phyloP scores from a whole-genome alignment of 2,888 invertebrate species.

The Luffia ferchaultella region DNA sequence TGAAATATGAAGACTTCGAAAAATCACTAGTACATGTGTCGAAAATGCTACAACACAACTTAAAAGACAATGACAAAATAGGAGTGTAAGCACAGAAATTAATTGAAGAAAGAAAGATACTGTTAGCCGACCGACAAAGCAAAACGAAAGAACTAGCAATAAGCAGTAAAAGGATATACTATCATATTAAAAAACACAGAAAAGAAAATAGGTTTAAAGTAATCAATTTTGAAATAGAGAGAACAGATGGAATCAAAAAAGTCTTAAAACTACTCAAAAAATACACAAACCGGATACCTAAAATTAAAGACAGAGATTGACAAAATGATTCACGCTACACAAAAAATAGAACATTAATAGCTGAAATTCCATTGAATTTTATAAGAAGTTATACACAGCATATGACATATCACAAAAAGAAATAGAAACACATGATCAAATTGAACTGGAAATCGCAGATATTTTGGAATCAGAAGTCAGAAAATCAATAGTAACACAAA shows the following conservation, averaged over 20 bases:
- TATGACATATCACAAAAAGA: not conserved
- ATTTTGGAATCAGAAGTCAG: conserved; percentile 3
- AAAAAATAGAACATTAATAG: not conserved
- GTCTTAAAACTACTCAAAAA: not conserved
- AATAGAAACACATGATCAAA: not conserved
- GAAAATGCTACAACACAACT: not conserved
- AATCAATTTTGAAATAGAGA: not conserved
- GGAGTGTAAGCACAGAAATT: not conserved
- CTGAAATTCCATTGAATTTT: not conserved
- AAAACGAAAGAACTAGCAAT: not conserved
- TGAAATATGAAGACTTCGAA: not conserved
- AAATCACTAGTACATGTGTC: not conserved
- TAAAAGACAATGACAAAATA: not conserved
- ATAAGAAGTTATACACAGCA: not conserved
- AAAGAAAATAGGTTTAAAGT: not conserved
- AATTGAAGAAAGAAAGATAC: not conserved
- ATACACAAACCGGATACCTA: not conserved
- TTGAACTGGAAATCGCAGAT: not conserved
- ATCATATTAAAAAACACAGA: not conserved
- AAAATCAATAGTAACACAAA: conserved; percentile 8
- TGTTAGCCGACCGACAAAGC: not conserved
- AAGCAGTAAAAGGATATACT: not conserved
- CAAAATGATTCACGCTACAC: too few relatives aligned
- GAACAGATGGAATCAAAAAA: not conserved
- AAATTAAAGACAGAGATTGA: not conserved